A percentile compares a stretch with the other conserved stretches of the same genome.
phyloP scores from a whole-genome alignment of 2,888 invertebrate species.

The Xestia ashworthii region DNA sequence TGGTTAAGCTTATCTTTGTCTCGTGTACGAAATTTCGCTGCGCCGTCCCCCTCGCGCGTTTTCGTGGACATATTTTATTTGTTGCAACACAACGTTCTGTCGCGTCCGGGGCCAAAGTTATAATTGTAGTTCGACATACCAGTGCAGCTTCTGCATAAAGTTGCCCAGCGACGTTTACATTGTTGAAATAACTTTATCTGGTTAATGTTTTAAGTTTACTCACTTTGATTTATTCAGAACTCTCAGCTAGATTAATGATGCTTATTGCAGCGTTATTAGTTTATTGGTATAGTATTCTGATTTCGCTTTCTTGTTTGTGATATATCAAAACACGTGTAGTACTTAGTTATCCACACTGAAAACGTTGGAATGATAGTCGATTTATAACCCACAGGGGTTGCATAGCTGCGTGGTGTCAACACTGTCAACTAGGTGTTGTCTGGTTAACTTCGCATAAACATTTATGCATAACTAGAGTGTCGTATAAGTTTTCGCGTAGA shows the following conservation, averaged over 20 bases:
- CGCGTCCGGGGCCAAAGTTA: slow-evolving; percentile 89
- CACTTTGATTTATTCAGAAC: slow-evolving; percentile 69
- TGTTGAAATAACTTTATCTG: slow-evolving; percentile 87
- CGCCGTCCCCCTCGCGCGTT: slow-evolving; percentile 86
- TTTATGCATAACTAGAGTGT: slow-evolving; percentile 82
- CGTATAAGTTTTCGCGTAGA: slow-evolving; percentile 81
- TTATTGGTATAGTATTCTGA: slow-evolving; percentile 17
- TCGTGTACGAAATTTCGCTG: slow-evolving; percentile 89
- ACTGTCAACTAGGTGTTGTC: slow-evolving; percentile 42
- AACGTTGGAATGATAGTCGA: slow-evolving; percentile 16
- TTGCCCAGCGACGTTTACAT: slow-evolving; percentile 85
- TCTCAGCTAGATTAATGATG: slow-evolving; percentile 62
- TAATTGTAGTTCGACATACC: slow-evolving; percentile 90
- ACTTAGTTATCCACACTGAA: neutral
- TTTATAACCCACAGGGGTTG: slow-evolving; percentile 15
- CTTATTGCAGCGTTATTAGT: slow-evolving; percentile 46
- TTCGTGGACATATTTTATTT: slow-evolving; percentile 89
- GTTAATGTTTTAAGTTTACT: slow-evolving; percentile 85
- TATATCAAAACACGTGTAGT: slow-evolving; percentile 2
- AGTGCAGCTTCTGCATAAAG: slow-evolving; percentile 88
- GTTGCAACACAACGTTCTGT: slow-evolving; percentile 85
- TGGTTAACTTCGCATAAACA: slow-evolving; percentile 70
- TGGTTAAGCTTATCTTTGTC: slow-evolving; percentile 91
- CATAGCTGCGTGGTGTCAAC: slow-evolving; percentile 31
- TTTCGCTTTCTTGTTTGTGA: slow-evolving; percentile 16